These are phyloP conservation scores for Cosmia trapezina DNA, from an alignment of 2,888 invertebrate species.

Conservation along the genomic window DNA sequence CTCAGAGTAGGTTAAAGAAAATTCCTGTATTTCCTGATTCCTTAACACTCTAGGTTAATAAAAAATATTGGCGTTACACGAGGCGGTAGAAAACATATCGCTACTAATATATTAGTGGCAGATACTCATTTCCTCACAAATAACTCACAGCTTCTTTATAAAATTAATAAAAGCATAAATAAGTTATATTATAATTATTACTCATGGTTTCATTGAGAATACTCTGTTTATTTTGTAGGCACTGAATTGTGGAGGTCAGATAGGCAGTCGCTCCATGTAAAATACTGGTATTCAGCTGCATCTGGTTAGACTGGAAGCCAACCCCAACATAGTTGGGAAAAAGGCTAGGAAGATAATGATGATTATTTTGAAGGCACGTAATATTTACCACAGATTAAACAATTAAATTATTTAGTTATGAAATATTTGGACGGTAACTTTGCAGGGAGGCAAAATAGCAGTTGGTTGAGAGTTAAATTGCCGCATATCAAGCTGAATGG, in stretches of 20 bases:
- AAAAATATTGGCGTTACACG: conserved; percentile 6
- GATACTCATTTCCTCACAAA: conserved; percentile 32
- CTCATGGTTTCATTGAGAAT: neutral
- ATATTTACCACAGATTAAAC: no score
- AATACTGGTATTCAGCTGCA: no score
- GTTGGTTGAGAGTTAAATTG: no score
- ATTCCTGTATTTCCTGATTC: conserved; percentile 2
- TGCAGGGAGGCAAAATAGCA: no score
- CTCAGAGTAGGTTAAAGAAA: neutral
- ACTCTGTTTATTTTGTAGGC: neutral
- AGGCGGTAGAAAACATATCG: conserved; percentile 17
- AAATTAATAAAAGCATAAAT: neutral
- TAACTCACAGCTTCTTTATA: neutral
- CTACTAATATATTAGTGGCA: conserved; percentile 38
- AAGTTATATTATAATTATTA: neutral
- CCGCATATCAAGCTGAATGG: no score
- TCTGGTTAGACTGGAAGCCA: no score
- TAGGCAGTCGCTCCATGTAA: no score
- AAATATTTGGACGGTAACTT: neutral
- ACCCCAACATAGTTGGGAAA: no score
- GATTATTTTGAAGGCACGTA: neutral
- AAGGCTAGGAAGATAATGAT: no score
- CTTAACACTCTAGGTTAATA: conserved; percentile 4
- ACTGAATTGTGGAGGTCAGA: no score
- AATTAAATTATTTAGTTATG: neutral